Evolutionary conservation across 1,140 invertebrate genomes (phyloP).

Genomic region (Leptoteleia sp.): DNA sequence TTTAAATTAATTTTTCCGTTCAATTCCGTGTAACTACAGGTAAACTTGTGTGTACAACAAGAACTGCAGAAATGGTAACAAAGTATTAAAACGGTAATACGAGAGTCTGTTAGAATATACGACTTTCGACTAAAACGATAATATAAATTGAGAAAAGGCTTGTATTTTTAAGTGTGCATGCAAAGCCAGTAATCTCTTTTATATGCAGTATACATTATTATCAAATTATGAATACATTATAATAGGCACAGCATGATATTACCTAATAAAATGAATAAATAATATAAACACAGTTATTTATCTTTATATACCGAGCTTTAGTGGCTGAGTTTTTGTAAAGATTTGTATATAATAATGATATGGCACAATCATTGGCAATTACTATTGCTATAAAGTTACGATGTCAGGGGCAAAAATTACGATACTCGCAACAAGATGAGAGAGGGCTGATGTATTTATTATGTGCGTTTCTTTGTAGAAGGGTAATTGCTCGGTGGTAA

Average conservation of each 20-base stretch:
- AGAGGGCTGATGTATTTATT: conserved; percentile 32
- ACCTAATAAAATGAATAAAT: not conserved
- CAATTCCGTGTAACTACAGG: too few relatives aligned
- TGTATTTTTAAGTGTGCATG: too few relatives aligned
- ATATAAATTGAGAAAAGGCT: too few relatives aligned
- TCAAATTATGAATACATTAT: too few relatives aligned
- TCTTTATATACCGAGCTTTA: conserved; percentile 5
- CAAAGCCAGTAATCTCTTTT: too few relatives aligned
- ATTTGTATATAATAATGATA: conserved; percentile 18
- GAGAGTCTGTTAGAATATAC: too few relatives aligned
- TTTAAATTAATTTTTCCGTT: too few relatives aligned
- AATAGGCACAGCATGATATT: too few relatives aligned
- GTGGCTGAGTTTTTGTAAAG: conserved; percentile 5
- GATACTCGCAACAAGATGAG: conserved; percentile 26
- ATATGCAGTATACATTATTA: not conserved
- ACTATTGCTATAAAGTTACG: conserved; percentile 24
- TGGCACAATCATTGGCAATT: conserved; percentile 19
- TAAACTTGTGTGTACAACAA: too few relatives aligned
- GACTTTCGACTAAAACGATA: too few relatives aligned
- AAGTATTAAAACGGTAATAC: too few relatives aligned
- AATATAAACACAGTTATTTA: conserved; percentile 15
- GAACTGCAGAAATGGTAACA: too few relatives aligned
- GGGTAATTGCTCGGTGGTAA: conserved; percentile 48
- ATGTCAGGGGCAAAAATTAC: conserved; percentile 29
- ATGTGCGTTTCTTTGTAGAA: conserved; percentile 39